phyloP scores from a whole-genome alignment of 2,888 invertebrate species.

The Lithophane leautieri region DNA sequence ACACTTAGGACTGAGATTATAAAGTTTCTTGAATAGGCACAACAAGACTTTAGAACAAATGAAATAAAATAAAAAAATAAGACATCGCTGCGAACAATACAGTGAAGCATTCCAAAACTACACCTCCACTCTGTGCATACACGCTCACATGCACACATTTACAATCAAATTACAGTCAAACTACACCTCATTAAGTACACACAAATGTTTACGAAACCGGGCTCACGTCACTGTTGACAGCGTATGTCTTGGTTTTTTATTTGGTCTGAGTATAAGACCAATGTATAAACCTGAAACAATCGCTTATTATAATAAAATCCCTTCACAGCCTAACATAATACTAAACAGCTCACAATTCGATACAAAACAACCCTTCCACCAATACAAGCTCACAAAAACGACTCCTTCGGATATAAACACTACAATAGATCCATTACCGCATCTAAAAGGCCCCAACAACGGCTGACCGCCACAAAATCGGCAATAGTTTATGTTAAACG shows the following conservation, averaged over 20 bases:
- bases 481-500: slow-evolving; percentile 67
- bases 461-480: slow-evolving; percentile 61
- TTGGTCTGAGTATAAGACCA: neutral
- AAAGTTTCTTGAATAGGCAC: neutral
- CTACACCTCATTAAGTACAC: too few relatives aligned
- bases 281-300: slow-evolving; percentile 11
- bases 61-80: too few relatives aligned
- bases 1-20: neutral
- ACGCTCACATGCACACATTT: too few relatives aligned
- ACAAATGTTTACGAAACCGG: too few relatives aligned
- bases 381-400: slow-evolving; percentile 22
- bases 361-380: slow-evolving; percentile 41
- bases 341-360: slow-evolving; percentile 18
- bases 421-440: slow-evolving; percentile 68
- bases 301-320: slow-evolving; percentile 13
- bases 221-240: too few relatives aligned
- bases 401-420: slow-evolving; percentile 48
- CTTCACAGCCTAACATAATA: neutral
- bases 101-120: too few relatives aligned
- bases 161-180: too few relatives aligned
- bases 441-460: slow-evolving; percentile 59
- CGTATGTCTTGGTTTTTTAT: too few relatives aligned
- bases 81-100: too few relatives aligned
- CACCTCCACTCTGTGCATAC: too few relatives aligned
- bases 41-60: too few relatives aligned